Evolutionary conservation across 2,797 vertebrate species (phyloP), one percentile per base, ranked within the genome.

Genomic region (Helicolenus hilgendorfi): DNA sequence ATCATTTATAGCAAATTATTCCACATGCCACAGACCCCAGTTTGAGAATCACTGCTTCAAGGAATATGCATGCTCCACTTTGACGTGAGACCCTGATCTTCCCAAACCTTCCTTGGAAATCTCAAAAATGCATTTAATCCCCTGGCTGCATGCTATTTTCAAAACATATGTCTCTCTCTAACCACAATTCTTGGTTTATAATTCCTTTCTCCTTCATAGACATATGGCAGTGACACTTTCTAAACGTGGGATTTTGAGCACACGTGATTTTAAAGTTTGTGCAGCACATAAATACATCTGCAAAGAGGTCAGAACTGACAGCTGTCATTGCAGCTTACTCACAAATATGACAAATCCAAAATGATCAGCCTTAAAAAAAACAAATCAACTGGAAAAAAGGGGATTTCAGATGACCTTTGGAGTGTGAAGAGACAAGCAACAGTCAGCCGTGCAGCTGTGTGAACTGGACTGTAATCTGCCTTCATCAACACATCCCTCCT

Each of bases 401-500:
- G 62, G 72, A 79, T 53, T 64, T 68, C 35, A 45, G 67, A 79
- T 53, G 59, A 88, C 85, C 74, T 88, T 82, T 83, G 1, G 22
- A 75, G 64, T 13, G 58, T 35, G 65, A 79, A 13, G 88, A 91
- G 79, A 77, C 78, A 35, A 45, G 45, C 59, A 82, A 68, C 69
- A 81, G 65, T 58, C 78, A 79, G 77, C 14, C 11, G 58, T 33
- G 68, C 65, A 81, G 82, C 86, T 67, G 72, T 76, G 84, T 58
- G 69, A 15, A 68, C 49, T 77, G 64, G 79, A 72, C 68, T 76
- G 79, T 72, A 79, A 68, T 78, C 74, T 8, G 36, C 63, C 80
- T 71, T 65, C 82, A 81, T 93, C 77, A 83, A 91, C 89, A 83
- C 27, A 56, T 89, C 85, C 80, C 70, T 68, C 78, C 82, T 79